These are phyloP conservation scores for Macaria liturata DNA, from an alignment of 2,888 invertebrate species.

Conservation along the genomic window DNA sequence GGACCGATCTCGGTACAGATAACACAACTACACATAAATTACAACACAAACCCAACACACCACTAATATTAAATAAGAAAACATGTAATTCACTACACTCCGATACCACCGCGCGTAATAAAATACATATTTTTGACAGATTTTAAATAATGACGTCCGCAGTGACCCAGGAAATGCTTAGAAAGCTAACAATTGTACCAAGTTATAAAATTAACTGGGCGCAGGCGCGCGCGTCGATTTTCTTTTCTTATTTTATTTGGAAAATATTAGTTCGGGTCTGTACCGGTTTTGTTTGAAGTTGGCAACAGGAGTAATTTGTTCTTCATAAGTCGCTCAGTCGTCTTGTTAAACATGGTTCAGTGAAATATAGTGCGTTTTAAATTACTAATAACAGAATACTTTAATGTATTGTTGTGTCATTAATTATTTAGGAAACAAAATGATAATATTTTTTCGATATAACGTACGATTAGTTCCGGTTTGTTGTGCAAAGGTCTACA, in stretches of 20 bases:
- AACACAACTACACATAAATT: conserved; percentile 78
- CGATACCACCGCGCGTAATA: conserved; percentile 72
- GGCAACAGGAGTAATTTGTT: conserved; percentile 37
- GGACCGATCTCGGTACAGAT: conserved; percentile 77
- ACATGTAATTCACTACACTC: conserved; percentile 78
- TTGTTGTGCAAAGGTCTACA: too few species aligned
- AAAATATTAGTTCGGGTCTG: too few species aligned
- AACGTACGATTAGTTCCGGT: too few species aligned
- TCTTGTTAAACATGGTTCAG: conserved; percentile 52
- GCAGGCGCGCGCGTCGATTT: too few species aligned
- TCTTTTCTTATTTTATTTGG: too few species aligned
- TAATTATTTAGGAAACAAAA: too few species aligned
- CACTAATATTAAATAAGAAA: conserved; percentile 82
- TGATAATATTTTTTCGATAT: too few species aligned
- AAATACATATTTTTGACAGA: conserved; percentile 81
- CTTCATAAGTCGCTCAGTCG: conserved; percentile 61
- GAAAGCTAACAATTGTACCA: conserved; percentile 56
- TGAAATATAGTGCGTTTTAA: conserved; percentile 46
- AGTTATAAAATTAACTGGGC: too few species aligned
- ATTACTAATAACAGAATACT: conserved; percentile 10
- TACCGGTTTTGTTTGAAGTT: too few species aligned
- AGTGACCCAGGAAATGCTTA: conserved; percentile 73
- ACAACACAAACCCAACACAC: conserved; percentile 76
- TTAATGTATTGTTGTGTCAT: conserved; percentile 8
- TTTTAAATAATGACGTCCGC: conserved; percentile 81